Evolutionary conservation across 2,113 vertebrate species (phyloP).

Genomic region (Lampris incognitus): DNA sequence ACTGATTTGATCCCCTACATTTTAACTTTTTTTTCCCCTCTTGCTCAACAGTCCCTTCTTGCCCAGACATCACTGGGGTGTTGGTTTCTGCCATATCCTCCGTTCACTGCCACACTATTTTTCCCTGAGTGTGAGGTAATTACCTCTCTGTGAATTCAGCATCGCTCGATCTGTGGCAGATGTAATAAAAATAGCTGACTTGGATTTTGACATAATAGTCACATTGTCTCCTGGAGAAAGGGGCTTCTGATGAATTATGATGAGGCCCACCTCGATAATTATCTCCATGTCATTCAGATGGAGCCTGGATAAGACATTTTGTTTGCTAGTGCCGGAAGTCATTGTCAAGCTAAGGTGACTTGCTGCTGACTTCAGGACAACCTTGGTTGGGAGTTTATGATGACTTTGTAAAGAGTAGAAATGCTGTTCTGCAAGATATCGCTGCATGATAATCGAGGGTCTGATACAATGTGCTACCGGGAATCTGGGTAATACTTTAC

Average conservation of each 20-base stretch:
- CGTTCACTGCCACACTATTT: neutral
- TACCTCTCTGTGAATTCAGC: slow-evolving; percentile 69
- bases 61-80: slow-evolving; percentile 55
- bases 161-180: slow-evolving; percentile 69
- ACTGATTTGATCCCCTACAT: slow-evolving; percentile 46
- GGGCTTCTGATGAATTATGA: slow-evolving; percentile 71
- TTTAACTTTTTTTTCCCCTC: slow-evolving; percentile 26
- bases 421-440: slow-evolving; percentile 59
- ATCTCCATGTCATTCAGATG: slow-evolving; percentile 75
- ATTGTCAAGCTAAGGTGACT: slow-evolving; percentile 51
- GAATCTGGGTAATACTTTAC: slow-evolving; percentile 37
- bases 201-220: slow-evolving; percentile 78
- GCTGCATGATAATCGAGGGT: slow-evolving; percentile 58
- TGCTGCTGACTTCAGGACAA: slow-evolving; percentile 60
- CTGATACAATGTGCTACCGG: slow-evolving; percentile 22
- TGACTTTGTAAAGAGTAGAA: slow-evolving; percentile 62
- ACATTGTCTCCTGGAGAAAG: slow-evolving; percentile 73
- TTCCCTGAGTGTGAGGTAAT: slow-evolving; percentile 68
- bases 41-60: slow-evolving; percentile 18
- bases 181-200: slow-evolving; percentile 81
- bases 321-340: slow-evolving; percentile 61
- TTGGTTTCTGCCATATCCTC: slow-evolving; percentile 48
- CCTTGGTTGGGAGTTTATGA: slow-evolving; percentile 68
- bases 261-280: slow-evolving; percentile 71
- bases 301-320: slow-evolving; percentile 68